Evolutionary conservation across 2,797 vertebrate species (phyloP).

Genomic region (Clarias fuscus): DNA sequence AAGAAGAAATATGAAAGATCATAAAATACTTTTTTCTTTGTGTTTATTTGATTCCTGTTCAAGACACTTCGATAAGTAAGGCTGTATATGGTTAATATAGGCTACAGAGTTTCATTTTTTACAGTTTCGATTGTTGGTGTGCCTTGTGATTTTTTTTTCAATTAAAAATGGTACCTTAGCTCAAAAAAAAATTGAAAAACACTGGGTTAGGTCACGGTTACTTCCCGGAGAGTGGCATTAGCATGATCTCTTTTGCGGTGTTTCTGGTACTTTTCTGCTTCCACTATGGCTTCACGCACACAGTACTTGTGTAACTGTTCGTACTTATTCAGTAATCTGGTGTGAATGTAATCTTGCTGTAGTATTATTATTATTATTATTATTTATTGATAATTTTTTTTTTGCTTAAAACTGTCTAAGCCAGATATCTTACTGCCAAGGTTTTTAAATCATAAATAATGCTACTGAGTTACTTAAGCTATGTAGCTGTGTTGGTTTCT

Average conservation of each 20-base stretch:
- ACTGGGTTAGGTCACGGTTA: not conserved
- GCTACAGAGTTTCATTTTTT: too few relatives aligned
- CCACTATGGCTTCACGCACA: not conserved
- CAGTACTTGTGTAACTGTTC: not conserved
- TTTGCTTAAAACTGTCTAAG: not conserved
- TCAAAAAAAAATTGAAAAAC: too few relatives aligned
- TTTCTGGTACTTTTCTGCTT: not conserved
- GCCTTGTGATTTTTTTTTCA: too few relatives aligned
- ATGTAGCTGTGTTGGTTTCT: not conserved
- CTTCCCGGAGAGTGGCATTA: not conserved
- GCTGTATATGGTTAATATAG: too few relatives aligned
- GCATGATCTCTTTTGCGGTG: not conserved
- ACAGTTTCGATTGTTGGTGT: too few relatives aligned
- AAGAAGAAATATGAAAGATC: too few relatives aligned
- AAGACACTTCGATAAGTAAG: too few relatives aligned
- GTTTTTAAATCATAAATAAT: not conserved
- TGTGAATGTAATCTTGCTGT: not conserved
- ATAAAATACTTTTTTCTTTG: too few relatives aligned
- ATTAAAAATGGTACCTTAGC: too few relatives aligned
- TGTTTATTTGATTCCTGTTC: too few relatives aligned
- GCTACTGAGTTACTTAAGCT: not conserved
- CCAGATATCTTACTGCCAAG: not conserved
- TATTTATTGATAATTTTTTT: too few relatives aligned
- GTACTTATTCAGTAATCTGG: not conserved
- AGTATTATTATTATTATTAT: too few relatives aligned